Base-by-base conservation (phyloP, 1,140 invertebrate genomes). In the Drosophila albomicans region DNA sequence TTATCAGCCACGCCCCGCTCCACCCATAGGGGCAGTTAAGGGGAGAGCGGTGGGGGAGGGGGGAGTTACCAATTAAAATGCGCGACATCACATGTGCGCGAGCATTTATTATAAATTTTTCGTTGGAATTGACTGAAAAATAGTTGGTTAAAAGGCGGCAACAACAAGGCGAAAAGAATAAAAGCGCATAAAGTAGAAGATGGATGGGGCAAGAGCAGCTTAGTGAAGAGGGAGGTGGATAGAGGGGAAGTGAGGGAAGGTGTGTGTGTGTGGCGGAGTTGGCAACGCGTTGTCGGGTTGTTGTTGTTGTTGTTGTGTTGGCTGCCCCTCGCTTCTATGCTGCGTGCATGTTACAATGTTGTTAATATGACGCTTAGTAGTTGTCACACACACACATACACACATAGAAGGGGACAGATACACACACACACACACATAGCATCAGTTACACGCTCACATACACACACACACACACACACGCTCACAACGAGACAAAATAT, bases 91-190 rank as follows among this genome's bases (percentile, higher is more conserved):
- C 79, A 87, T 87, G 84, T 87, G 82, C 76, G 73, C 79, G 65
- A 82, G 84, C 84, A 87, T 87, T 87, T 88, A 87, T 88, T 87
- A 88, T 88, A 87, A 82, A 82, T 88, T 82, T 82, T 87, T 82
- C 84, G 80, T 78, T 77, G 79, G 84, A 87, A 87, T 88, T 80
- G 82, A 87, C 84, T 87, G 84, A 88, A 82, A 86, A 87, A 87
- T 87, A 87, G 82, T 87, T 82, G 79, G 54, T 69, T 82, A 79
- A 64, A 63, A 66, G 15, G 48, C 6, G 20, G 57, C 38, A 54
- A 28, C 20, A 43, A 57, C 43, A 48, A 65, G 13, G 45, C 2
- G 15, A 61, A 54, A 62, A 69, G 57, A 11, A 25, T 38, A 48
- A 41, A 54, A 49, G 68, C 32, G 41, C 45, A 66, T 66, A 59